phyloP scores from a whole-genome alignment of 2,797 vertebrate genomes.

The Peromyscus melanophrys region DNA sequence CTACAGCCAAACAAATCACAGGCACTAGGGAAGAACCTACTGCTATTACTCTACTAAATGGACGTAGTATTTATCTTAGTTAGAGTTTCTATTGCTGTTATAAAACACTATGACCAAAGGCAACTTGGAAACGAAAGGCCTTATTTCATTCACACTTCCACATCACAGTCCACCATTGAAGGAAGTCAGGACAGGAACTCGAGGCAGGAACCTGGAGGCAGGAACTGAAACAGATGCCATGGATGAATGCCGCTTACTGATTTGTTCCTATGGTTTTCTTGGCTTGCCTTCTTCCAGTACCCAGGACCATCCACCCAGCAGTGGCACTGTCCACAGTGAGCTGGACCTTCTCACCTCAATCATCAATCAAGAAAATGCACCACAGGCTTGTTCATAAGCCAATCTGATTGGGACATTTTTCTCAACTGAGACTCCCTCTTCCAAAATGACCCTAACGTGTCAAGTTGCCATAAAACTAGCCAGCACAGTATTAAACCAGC shows the following conservation, averaged over 20 bases:
- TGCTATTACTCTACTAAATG: not conserved
- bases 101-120: not conserved
- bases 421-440: not conserved
- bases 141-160: not conserved
- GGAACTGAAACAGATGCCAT: not conserved
- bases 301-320: not conserved
- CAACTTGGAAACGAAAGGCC: not conserved
- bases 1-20: not conserved
- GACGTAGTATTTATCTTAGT: not conserved
- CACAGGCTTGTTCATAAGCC: not conserved
- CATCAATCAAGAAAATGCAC: not conserved
- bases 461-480: not conserved
- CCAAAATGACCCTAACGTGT: not conserved
- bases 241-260: not conserved
- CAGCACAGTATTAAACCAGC: not conserved
- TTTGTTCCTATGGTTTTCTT: not conserved
- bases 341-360: not conserved
- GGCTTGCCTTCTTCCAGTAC: too few relatives aligned
- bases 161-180: not conserved
- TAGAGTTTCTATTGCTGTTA: not conserved
- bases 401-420: not conserved
- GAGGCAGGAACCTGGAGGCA: not conserved
- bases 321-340: not conserved
- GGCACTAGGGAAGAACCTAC: not conserved
- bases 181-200: not conserved